Conservation (phyloP, 35 echinoderm and acorn worm species). For the Apostichopus parvimensis region DNA sequence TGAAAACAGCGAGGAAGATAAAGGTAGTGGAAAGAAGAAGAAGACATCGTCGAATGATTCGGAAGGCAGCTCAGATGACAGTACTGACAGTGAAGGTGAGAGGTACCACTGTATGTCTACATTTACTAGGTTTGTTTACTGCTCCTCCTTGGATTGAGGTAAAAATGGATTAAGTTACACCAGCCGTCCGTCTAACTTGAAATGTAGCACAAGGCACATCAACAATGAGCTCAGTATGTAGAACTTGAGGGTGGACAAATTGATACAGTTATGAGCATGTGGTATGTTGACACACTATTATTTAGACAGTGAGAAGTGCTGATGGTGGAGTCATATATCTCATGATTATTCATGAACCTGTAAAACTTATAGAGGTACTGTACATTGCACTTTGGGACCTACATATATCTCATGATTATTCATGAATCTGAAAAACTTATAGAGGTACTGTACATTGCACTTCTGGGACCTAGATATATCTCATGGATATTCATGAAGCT, state of each 20-base stretch:
- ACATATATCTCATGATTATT: background rate
- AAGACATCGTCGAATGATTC: background rate
- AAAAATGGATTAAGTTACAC: background rate
- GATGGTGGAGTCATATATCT: background rate
- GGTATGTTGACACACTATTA: background rate
- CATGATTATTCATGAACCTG: background rate
- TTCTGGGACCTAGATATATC: no score
- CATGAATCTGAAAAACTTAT: background rate
- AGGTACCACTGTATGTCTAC: background rate
- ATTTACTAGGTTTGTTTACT: background rate
- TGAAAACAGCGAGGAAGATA: background rate
- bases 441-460: background rate
- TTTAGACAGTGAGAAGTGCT: background rate
- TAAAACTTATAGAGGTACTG: background rate
- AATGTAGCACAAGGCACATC: no score
- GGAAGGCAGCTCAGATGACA: conserved; percentile 6
- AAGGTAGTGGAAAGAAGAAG: background rate
- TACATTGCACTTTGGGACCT: no score
- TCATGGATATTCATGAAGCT: no score
- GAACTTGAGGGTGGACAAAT: background rate
- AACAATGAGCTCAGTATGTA: no score
- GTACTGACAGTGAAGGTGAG: conserved; percentile 25
- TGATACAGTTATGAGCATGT: background rate
- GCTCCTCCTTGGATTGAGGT: background rate
- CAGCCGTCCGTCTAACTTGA: no score